Evolutionary conservation across 1,140 invertebrate species (phyloP).

Genomic region (Radopholus similis): DNA sequence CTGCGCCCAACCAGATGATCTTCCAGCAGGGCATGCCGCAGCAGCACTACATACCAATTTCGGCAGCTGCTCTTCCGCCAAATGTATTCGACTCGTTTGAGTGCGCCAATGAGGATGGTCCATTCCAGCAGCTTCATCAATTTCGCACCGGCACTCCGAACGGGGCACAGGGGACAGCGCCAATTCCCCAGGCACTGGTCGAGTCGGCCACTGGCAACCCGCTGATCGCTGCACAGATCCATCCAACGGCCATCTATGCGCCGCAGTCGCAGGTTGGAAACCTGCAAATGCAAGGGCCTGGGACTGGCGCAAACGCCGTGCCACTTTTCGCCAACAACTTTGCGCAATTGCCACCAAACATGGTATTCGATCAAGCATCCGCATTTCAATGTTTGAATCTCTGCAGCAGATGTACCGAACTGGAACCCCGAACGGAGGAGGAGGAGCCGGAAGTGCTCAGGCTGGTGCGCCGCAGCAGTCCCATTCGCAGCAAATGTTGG

Average conservation of each 20-base stretch:
- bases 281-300: too few species aligned
- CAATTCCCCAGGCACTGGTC: too few species aligned
- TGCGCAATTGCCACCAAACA: neutral
- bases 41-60: neutral
- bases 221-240: too few species aligned
- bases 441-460: too few species aligned
- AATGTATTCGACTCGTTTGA: neutral
- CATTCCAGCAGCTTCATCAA: neutral
- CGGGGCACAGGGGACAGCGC: neutral
- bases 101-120: neutral
- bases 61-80: neutral
- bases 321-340: neutral
- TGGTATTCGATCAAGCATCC: too few species aligned
- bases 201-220: too few species aligned
- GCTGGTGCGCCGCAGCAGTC: too few species aligned
- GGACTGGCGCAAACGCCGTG: neutral
- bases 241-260: neutral
- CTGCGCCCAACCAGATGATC: neutral
- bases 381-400: too few species aligned
- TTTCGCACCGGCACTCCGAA: neutral
- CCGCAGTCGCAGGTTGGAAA: too few species aligned
- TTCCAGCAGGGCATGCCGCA: neutral
- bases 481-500: too few species aligned
- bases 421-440: too few species aligned
- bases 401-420: too few species aligned